These are phyloP conservation scores for Lepus americanus DNA, from an alignment of 2,113 vertebrate genomes.

Conservation along the genomic window DNA sequence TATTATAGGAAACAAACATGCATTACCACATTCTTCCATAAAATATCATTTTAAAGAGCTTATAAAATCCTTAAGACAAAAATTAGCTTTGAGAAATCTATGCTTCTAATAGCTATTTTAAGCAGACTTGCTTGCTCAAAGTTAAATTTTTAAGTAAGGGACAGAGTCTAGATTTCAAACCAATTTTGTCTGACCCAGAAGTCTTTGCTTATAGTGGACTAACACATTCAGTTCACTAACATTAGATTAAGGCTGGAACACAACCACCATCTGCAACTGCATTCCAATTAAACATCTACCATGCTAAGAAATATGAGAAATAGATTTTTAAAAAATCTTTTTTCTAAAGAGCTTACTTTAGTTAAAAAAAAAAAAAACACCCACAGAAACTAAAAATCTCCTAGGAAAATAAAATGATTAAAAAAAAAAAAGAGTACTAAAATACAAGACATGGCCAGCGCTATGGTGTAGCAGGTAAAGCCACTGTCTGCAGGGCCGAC, in stretches of 20 bases:
- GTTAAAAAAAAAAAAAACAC: background rate
- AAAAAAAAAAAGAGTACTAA: background rate
- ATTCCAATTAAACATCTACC: background rate
- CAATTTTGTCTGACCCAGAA: background rate
- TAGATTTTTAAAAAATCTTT: background rate
- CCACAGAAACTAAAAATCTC: background rate
- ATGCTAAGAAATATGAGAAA: background rate
- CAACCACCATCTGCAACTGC: background rate
- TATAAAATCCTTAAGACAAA: background rate
- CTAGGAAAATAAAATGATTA: background rate
- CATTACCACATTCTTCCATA: background rate
- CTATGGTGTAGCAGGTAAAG: too few relatives aligned
- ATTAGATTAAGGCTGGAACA: background rate
- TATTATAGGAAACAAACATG: background rate
- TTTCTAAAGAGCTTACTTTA: background rate
- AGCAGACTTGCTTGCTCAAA: background rate
- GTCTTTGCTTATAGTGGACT: background rate
- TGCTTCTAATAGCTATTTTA: constrained; percentile 30
- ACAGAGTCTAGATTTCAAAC: background rate
- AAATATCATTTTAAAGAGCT: background rate
- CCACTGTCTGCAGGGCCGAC: too few relatives aligned
- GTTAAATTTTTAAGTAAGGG: background rate
- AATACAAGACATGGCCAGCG: background rate
- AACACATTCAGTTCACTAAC: background rate
- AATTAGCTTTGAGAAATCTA: background rate